Percentiles rank a stretch among this genome's conserved stretches.
Conservation (phyloP, 2,113 vertebrate species). For the Lophochroa leadbeateri region DNA sequence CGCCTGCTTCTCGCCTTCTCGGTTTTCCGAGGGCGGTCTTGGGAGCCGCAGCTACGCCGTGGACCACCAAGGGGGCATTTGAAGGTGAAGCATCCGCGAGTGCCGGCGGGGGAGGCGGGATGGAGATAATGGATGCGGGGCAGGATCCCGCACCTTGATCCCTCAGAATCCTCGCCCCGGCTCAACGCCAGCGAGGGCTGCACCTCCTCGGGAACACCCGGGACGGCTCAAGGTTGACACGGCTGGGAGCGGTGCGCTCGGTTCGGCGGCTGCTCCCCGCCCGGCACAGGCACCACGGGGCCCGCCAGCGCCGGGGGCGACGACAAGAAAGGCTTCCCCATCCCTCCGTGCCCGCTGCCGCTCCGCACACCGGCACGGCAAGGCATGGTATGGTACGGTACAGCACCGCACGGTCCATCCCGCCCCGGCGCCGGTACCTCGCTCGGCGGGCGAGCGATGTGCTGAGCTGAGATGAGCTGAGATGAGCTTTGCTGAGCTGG, state of each 20-base stretch:
- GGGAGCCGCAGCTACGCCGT: background rate
- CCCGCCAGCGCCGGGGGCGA: background rate
- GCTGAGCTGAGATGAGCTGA: background rate
- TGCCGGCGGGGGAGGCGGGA: background rate
- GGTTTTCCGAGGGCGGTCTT: background rate
- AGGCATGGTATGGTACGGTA: background rate
- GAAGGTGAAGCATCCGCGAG: constrained; percentile 44
- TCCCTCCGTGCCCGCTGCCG: background rate
- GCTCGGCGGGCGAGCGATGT: background rate
- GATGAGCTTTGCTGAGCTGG: background rate
- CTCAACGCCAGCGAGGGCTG: background rate
- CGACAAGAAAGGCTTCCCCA: background rate
- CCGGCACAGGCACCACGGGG: background rate
- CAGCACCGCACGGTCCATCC: background rate
- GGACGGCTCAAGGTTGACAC: background rate
- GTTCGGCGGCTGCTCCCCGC: background rate
- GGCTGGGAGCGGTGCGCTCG: background rate
- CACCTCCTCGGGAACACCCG: background rate
- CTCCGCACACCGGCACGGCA: background rate
- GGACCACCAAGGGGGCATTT: constrained; percentile 20
- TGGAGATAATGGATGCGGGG: too few species aligned
- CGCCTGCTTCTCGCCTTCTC: background rate
- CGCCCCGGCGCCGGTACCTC: background rate
- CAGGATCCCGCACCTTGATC: background rate
- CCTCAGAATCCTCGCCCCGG: background rate